Percentiles rank a stretch among this genome's conserved stretches.
These are phyloP conservation scores for Pantala flavescens DNA, from an alignment of 1,140 invertebrate species.

Conservation along the genomic window DNA sequence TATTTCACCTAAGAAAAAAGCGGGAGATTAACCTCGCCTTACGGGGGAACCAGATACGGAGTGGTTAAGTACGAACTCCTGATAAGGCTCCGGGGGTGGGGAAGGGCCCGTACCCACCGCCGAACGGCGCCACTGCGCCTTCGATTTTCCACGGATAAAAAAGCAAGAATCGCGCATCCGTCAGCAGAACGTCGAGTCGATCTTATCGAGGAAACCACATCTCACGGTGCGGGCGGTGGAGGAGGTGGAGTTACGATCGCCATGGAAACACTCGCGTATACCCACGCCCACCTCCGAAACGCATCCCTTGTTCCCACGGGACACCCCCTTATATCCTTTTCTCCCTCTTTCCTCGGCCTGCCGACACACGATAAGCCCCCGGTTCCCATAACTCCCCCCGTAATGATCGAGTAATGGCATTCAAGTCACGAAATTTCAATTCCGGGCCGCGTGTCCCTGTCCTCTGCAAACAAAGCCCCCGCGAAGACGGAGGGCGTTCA, in stretches of 20 bases:
- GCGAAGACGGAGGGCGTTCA: background rate
- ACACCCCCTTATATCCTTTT: background rate
- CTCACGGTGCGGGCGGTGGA: background rate
- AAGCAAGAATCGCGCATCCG: background rate
- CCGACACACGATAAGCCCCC: slow-evolving; percentile 2
- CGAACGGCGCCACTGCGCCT: background rate
- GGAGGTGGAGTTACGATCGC: background rate
- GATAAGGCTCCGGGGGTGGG: background rate
- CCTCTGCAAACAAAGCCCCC: background rate
- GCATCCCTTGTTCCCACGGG: background rate
- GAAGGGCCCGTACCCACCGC: background rate
- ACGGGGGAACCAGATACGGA: background rate
- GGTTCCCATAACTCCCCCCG: slow-evolving; percentile 11
- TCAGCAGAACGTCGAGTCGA: background rate
- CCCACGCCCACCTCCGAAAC: background rate
- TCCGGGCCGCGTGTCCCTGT: background rate
- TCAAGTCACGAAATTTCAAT: slow-evolving; percentile 21
- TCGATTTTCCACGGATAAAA: background rate
- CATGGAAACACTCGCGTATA: background rate
- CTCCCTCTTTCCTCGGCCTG: background rate
- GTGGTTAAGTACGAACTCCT: background rate
- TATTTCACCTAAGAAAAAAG: background rate
- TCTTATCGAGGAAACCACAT: background rate
- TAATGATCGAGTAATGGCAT: slow-evolving; percentile 19
- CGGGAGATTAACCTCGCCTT: background rate